A percentile compares a stretch with the other conserved stretches of the same genome.
Conservation (phyloP, 2,113 vertebrate species). For the Vulpes vulpes region DNA sequence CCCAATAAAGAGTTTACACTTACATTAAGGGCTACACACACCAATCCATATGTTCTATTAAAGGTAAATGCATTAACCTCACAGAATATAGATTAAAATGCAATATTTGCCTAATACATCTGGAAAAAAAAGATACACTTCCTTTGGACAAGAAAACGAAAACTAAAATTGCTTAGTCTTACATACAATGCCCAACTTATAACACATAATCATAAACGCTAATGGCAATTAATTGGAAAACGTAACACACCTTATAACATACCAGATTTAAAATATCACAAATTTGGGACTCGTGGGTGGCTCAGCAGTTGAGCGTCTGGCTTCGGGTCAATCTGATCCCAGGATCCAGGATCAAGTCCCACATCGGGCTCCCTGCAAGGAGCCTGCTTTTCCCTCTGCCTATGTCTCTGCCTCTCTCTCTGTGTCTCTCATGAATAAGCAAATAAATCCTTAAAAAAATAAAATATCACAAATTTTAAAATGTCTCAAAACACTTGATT, state of each 20-base stretch:
- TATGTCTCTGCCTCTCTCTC: too few relatives aligned
- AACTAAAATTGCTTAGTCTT: conserved; percentile 39
- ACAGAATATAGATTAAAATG: neutral
- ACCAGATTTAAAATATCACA: neutral
- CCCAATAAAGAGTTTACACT: neutral
- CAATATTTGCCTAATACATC: neutral
- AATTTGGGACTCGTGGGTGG: neutral
- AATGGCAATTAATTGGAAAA: neutral
- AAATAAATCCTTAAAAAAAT: neutral
- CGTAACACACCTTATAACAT: neutral
- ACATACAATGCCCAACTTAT: neutral
- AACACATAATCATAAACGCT: neutral
- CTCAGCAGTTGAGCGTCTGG: too few relatives aligned
- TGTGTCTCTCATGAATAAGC: too few relatives aligned
- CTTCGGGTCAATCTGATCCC: too few relatives aligned
- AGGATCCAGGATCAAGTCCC: too few relatives aligned
- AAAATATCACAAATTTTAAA: neutral
- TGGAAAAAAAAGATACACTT: neutral
- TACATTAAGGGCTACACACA: neutral
- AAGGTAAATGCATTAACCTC: neutral
- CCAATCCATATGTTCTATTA: neutral
- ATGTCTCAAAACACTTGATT: neutral
- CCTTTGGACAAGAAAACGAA: conserved; percentile 10
- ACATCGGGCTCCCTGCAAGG: too few relatives aligned
- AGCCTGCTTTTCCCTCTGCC: too few relatives aligned